phyloP scores from a whole-genome alignment of 2,888 invertebrate genomes.

The Copidosoma aretas region DNA sequence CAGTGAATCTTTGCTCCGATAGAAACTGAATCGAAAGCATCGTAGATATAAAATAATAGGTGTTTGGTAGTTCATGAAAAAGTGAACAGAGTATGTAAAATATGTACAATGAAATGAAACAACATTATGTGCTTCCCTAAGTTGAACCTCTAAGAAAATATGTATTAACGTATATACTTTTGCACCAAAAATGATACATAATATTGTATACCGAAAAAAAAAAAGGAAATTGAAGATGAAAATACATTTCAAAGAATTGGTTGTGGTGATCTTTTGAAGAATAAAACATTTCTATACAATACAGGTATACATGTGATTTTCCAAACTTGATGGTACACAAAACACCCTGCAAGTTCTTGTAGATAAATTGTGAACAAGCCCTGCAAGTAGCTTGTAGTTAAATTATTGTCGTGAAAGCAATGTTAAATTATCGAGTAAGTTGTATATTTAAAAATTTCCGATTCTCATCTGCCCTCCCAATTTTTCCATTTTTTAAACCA shows the following conservation, averaged over 20 bases:
- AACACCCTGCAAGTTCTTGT: not conserved
- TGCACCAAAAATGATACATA: conserved; percentile 42
- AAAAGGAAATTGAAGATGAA: no score
- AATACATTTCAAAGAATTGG: conserved; percentile 4
- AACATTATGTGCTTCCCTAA: conserved; percentile 45
- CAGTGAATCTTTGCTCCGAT: not conserved
- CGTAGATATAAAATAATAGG: not conserved
- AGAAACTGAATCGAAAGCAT: conserved; percentile 2
- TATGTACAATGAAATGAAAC: conserved; percentile 26
- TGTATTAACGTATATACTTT: conserved; percentile 29
- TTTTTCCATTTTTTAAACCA: conserved; percentile 11
- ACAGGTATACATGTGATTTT: conserved; percentile 36
- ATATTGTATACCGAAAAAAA: conserved; percentile 5
- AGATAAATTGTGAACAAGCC: not conserved
- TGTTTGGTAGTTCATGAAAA: conserved; percentile 19
- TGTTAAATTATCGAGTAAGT: not conserved
- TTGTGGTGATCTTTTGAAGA: conserved; percentile 18
- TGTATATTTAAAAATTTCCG: conserved; percentile 23
- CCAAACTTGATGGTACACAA: conserved; percentile 9
- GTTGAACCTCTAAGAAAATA: conserved; percentile 35
- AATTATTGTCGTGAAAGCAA: not conserved
- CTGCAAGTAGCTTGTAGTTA: not conserved
- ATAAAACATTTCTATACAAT: conserved; percentile 13
- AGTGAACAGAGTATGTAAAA: no score
- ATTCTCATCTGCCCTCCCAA: conserved; percentile 3